phyloP scores from a whole-genome alignment of 2,888 invertebrate genomes.

The Ophonus ardosiacus region DNA sequence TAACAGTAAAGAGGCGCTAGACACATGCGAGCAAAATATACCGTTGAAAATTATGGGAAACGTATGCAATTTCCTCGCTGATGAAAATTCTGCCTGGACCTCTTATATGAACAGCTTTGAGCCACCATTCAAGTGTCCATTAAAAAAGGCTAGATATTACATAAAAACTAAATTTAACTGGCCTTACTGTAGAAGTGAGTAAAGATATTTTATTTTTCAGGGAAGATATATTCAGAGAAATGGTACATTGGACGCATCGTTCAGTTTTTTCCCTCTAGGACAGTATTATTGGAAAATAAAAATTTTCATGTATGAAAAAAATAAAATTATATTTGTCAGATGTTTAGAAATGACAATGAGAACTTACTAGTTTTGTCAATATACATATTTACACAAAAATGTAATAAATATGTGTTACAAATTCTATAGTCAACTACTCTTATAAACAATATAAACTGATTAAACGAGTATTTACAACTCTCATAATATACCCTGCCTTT shows the following conservation, averaged over 20 bases:
- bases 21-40: not conserved
- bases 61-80: not conserved
- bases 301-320: not conserved
- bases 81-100: not conserved
- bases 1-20: not conserved
- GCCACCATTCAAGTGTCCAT: not conserved
- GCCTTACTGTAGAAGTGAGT: too few relatives aligned
- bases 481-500: too few relatives aligned
- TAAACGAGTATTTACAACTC: too few relatives aligned
- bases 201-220: not conserved
- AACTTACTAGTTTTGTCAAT: not conserved
- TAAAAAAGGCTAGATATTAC: constrained; percentile 14
- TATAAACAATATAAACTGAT: too few relatives aligned
- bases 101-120: not conserved
- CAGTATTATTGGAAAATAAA: not conserved
- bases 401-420: too few relatives aligned
- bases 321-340: not conserved
- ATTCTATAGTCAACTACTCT: too few relatives aligned
- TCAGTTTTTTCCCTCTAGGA: not conserved
- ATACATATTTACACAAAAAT: too few relatives aligned
- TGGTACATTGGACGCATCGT: not conserved
- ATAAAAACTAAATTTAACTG: too few relatives aligned
- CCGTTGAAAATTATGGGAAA: not conserved
- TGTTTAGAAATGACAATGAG: not conserved
- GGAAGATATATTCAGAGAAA: not conserved